Evolutionary conservation across 2,797 vertebrate genomes (phyloP).

Genomic region (Catostomus latipinnis): DNA sequence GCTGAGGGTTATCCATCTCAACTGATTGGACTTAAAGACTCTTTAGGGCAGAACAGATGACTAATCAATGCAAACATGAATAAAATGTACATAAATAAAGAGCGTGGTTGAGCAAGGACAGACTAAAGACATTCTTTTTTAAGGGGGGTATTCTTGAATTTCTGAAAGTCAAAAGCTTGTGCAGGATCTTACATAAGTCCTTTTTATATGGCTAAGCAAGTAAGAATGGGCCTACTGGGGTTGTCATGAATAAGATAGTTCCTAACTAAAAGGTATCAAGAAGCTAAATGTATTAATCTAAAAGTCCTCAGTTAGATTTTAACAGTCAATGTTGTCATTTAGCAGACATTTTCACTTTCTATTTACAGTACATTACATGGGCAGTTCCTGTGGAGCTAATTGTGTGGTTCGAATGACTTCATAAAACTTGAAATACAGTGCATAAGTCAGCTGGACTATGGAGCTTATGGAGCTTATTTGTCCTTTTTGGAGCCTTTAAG

Average conservation of each 20-base stretch:
- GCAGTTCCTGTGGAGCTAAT: no score
- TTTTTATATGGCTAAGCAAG: no score
- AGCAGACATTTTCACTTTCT: not conserved
- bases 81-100: conserved; percentile 62
- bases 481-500: no score
- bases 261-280: no score
- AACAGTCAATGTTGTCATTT: not conserved
- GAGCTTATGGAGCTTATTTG: no score
- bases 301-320: not conserved
- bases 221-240: no score
- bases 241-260: no score
- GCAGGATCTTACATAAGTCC: not conserved
- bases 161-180: not conserved
- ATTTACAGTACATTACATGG: no score
- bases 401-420: no score
- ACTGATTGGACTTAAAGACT: conserved; percentile 80
- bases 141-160: not conserved
- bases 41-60: conserved; percentile 80
- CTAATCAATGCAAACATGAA: conserved; percentile 83
- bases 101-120: not conserved
- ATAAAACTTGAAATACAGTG: no score
- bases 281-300: not conserved
- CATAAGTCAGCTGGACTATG: no score
- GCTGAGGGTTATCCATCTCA: conserved; percentile 78
- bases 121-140: not conserved